Evolutionary conservation across 2,888 invertebrate species (phyloP), one percentile per base, ranked within the genome.

Genomic region (Meteorus colon): DNA sequence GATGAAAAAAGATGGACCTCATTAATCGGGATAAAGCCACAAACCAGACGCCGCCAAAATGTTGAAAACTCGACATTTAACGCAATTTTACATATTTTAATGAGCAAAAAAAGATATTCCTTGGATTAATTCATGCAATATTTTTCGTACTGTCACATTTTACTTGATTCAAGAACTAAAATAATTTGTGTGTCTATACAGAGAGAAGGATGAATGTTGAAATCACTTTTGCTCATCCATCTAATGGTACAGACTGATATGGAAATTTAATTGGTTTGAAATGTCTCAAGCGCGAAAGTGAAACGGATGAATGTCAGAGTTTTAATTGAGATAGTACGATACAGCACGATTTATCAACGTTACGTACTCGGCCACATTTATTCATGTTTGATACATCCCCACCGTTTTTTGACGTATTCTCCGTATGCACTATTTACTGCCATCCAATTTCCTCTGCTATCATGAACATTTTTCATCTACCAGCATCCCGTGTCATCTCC

Each of bases 251-350:
- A 34, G 12, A 37, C 14, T 8, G 65, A 37, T 19, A 65, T 12
- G 27, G 10, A 65, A 16, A 65, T 67, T 37, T 12, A 45, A 67
- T 67, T 10, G 48, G 41, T 67, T 67, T 4, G 12, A 48, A 45
- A 27, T 27, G 67, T 45, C 19, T 67, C 5, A 16, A 14, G 45
- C 24, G 8, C 10, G 14, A 12, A 45, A 67, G 14, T 27, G 8
- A 10, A 51, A 48, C 8, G 16, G 48, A 55, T 55, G 10, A 55
- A 55, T 55, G 37, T 8, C 19, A 60, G 41, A 19, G 70, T 41
- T 71, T 62, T 48, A 71, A 62, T 45, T 71, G 71, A 16, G 41
- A 71, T 62, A 16, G n/a, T 62, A 27, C 31, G 62, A 71, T 71
- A 62, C 41, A 71, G 16, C 62, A 62, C 45, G 62, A 45, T 41